Conservation (phyloP, 2,888 invertebrate genomes). For the Atherix ibis region DNA sequence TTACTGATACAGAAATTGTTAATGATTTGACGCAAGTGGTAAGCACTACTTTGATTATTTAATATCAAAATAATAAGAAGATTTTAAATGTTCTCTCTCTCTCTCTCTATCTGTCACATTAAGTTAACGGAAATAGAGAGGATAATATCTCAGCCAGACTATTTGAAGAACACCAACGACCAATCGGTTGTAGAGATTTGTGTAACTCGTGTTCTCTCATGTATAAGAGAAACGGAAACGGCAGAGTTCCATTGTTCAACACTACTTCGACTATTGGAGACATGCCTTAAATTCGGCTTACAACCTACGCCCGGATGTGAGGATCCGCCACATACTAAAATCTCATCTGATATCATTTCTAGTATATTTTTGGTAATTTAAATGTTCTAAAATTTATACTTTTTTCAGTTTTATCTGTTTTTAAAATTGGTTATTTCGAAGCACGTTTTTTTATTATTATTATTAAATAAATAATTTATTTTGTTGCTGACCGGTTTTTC, state of each 20-base stretch:
- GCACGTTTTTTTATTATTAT: no score
- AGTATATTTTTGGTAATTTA: slow-evolving; percentile 72
- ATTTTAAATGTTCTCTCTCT: slow-evolving; percentile 1
- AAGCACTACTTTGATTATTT: no score
- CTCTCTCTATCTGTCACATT: no score
- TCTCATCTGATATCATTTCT: slow-evolving; percentile 86
- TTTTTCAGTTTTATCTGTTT: neutral
- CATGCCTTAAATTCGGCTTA: slow-evolving; percentile 76
- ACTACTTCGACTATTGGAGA: slow-evolving; percentile 69
- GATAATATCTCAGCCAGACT: slow-evolving; percentile 69
- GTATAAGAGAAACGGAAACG: slow-evolving; percentile 72
- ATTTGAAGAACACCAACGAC: slow-evolving; percentile 74
- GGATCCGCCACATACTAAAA: slow-evolving; percentile 92
- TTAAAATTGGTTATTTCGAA: neutral
- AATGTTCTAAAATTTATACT: neutral
- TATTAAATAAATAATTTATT: no score
- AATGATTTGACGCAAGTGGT: slow-evolving; percentile 73
- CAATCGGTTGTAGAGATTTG: slow-evolving; percentile 93
- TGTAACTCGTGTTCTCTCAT: slow-evolving; percentile 77
- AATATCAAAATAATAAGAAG: no score
- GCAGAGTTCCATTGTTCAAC: slow-evolving; percentile 75
- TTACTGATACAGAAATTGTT: slow-evolving; percentile 73
- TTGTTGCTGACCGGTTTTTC: no score
- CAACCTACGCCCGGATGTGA: slow-evolving; percentile 52
- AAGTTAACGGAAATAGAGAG: slow-evolving; percentile 61